Conservation (phyloP, 2,113 vertebrate species). For the Caloenas nicobarica region DNA sequence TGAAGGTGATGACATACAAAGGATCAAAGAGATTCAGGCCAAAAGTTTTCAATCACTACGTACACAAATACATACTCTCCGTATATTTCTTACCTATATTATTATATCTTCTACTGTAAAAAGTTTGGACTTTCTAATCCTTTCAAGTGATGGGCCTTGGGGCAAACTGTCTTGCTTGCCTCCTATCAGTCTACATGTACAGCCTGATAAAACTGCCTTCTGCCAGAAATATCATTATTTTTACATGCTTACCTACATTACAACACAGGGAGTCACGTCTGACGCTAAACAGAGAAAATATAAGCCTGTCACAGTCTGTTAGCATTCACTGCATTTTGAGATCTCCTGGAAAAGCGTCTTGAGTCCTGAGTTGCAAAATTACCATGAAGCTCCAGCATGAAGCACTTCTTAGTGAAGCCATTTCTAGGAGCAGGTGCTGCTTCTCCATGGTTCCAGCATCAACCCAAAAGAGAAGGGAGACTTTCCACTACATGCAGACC, state of each 20-base stretch:
- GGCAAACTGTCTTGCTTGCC: background rate
- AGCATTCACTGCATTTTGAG: background rate
- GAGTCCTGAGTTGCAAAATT: background rate
- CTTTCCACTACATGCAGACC: background rate
- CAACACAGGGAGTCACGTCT: background rate
- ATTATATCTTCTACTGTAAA: background rate
- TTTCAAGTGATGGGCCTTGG: background rate
- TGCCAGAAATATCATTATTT: background rate
- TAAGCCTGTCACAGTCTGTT: background rate
- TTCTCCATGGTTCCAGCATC: background rate
- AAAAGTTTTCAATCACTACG: background rate
- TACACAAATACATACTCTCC: background rate
- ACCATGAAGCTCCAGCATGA: background rate
- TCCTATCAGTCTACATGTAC: background rate
- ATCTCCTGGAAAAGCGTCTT: background rate
- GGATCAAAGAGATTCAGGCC: background rate
- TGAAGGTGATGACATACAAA: background rate
- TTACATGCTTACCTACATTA: background rate
- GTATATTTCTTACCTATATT: fast-evolving
- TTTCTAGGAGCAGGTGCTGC: background rate
- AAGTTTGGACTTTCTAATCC: background rate
- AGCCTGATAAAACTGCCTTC: background rate
- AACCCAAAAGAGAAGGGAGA: background rate
- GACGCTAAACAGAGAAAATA: background rate
- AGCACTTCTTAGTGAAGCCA: background rate